Evolutionary conservation across 35 echinoderm and acorn worm genomes (phyloP), one percentile per base, ranked within the genome.

Genomic region (Amphiura filiformis): DNA sequence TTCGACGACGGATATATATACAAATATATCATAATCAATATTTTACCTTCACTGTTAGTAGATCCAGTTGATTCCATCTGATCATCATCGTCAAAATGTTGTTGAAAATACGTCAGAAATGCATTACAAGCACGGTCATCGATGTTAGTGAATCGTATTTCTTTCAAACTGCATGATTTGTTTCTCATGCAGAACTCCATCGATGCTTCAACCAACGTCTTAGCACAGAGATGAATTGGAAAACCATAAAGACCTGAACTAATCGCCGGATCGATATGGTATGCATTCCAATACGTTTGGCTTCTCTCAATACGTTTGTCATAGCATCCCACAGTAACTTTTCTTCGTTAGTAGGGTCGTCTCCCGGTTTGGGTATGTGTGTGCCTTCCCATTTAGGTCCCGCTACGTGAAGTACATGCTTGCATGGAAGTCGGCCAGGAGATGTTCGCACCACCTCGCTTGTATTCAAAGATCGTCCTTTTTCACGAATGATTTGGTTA

Each of bases 231-330:
- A 12, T 85, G 5, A 57, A 91, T 34, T 52, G 89, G 89, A 26
- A 85, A 91, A 30, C 89, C 82, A 85, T 47, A 85, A 0, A 84
- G 34, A 5, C 89, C 89, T 42, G 89, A 52, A 38, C 89, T 85
- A 39, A 91, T 91, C 11, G 89, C 89, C 23, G 89, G 82, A 23
- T 57, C 18, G 75, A 82, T 35, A 91, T 85, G 30, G 82, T 84
- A 32, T 41, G 38, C 18, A 79, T 23, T 36, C 56, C n/a, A 0
- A 14, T 15, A 49, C 49, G 36, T n/a, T 49, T 76, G n/a, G 89
- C 89, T 49, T 42, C 61, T 32, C 52, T 31, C 26, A 85, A 52
- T 34, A 36, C 65, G 0, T 44, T 36, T 18, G 18, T 79, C 30
- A 91, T 40, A 31, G 65, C 5, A 57, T 85, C 40, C 31, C 0